Base-by-base conservation (phyloP, 2,888 invertebrate species). In the Caenorhabditis uteleia region DNA sequence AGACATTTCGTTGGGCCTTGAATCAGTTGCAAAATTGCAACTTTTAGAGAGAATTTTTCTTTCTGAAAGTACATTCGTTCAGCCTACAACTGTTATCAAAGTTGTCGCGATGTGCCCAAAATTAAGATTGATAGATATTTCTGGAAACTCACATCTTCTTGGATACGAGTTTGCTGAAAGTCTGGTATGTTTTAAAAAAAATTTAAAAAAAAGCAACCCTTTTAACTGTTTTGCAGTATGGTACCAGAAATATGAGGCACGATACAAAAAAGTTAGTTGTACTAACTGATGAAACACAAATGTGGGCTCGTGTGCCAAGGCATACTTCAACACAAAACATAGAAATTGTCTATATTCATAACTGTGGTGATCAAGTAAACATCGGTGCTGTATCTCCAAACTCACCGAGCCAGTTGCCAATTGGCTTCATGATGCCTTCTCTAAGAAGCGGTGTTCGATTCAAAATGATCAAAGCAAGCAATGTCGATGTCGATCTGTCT, bases 1-100 rank as follows among this genome's bases (percentile, higher is more conserved):
- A n/a, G 75, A 77, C 27, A 55, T 77, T 18, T 72, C 74, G 1
- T 31, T 43, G 18, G 75, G 77, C 1, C 16, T 77, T 26, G 67
- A 67, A 39, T 53, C 43, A 16, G 43, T 75, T 18, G 61, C 61
- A 8, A 42, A 46, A 7, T 34, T 20, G n/a, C 58, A 64, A 23
- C 18, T 34, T 10, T 54, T 75, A 1, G 60, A 54, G 16, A 58
- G 68, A 46, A 68, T 70, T 12, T 21, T 75, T 21, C 26, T 74
- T n/a, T 57, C 74, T 0, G 74, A 75, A 20, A 53, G 64, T 12
- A 57, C 67, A 0, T 61, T 54, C 43, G 44, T 75, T 25, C 51
- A 49, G 7, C 50, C 65, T 8, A 59, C 55, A 25, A 25, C 66
- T 8, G 50, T 74, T 3, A 10, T 61, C 16, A 27, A 61, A 1